These are phyloP conservation scores for Sterrhoptilus dennistouni DNA, from an alignment of 2,113 vertebrate species.

Conservation along the genomic window DNA sequence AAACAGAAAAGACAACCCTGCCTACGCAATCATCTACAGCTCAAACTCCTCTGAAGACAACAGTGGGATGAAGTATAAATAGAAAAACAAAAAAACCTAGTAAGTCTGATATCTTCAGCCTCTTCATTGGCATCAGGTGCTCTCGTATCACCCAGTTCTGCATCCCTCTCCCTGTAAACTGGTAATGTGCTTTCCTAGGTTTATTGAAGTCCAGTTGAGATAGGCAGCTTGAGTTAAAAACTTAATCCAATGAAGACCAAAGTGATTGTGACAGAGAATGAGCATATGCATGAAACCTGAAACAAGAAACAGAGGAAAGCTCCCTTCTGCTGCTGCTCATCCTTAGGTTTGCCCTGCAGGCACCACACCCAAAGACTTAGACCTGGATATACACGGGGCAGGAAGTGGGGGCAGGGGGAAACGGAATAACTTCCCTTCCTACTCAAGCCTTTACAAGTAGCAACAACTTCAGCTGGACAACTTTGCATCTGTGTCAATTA, in stretches of 20 bases:
- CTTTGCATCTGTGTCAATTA: neutral
- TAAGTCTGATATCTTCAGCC: neutral
- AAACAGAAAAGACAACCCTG: neutral
- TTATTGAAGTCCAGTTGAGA: neutral
- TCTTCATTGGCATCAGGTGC: neutral
- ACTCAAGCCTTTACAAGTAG: neutral
- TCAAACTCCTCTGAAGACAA: neutral
- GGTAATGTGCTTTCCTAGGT: neutral
- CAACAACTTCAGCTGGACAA: neutral
- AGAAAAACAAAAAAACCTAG: neutral
- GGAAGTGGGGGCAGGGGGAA: fast-evolving
- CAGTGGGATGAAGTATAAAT: neutral
- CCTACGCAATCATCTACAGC: neutral
- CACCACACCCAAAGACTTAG: neutral
- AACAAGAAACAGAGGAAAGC: neutral
- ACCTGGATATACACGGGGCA: neutral
- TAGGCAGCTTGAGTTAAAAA: neutral
- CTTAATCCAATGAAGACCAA: neutral
- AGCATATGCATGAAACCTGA: neutral
- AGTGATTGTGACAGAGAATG: neutral
- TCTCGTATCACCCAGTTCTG: neutral
- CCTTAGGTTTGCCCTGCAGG: neutral
- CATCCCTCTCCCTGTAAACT: neutral
- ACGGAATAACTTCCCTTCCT: neutral
- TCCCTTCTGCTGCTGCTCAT: neutral